These are phyloP conservation scores for Cichlasoma orientale DNA, from an alignment of 2,797 vertebrate genomes.

Conservation along the genomic window DNA sequence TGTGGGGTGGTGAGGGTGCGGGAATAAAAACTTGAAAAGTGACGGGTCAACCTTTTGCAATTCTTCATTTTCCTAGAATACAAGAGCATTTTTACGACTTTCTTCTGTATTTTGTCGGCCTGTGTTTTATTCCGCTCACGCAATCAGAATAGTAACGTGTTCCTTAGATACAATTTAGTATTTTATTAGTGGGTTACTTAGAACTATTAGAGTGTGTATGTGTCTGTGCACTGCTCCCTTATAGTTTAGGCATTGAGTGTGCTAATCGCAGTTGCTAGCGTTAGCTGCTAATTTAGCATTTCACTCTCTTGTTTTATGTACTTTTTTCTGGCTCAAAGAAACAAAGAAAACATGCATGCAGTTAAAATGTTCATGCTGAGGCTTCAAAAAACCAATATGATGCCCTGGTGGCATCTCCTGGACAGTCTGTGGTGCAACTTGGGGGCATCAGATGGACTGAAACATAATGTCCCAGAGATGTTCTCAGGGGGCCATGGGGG, in stretches of 20 bases:
- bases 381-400: not conserved
- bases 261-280: not conserved
- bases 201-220: too few relatives aligned
- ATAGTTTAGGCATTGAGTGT: not conserved
- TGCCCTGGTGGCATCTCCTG: not conserved
- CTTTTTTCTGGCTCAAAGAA: not conserved
- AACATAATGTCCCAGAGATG: too few relatives aligned
- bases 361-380: not conserved
- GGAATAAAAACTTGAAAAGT: not conserved
- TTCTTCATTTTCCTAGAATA: not conserved
- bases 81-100: not conserved
- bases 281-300: not conserved
- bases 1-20: too few relatives aligned
- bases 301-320: not conserved
- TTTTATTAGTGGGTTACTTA: not conserved
- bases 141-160: not conserved
- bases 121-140: not conserved
- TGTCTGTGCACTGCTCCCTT: not conserved
- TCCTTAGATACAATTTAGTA: not conserved
- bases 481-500: too few relatives aligned
- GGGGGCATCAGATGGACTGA: too few relatives aligned
- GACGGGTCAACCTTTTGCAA: not conserved
- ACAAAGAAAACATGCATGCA: not conserved
- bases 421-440: too few relatives aligned
- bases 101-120: not conserved